A percentile compares a stretch with the other conserved stretches of the same genome.
Conservation (phyloP, 2,888 invertebrate genomes). For the Beris morrisii region DNA sequence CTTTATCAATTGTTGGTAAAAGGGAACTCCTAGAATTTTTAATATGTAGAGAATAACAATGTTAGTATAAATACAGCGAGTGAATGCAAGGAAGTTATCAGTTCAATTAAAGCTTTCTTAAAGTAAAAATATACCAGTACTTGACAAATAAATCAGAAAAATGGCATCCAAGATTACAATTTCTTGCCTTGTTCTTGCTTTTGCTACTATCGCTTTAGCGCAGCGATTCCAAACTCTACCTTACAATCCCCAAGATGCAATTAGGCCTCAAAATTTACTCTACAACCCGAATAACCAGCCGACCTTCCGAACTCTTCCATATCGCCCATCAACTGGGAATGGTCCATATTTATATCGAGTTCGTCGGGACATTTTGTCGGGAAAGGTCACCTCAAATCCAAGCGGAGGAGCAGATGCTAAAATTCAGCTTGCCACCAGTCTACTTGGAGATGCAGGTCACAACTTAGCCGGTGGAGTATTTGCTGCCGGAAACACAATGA, state of each 20-base stretch:
- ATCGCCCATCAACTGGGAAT: not conserved
- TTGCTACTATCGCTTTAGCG: not conserved
- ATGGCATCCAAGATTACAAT: conserved; percentile 2
- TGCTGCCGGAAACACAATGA: conserved; percentile 43
- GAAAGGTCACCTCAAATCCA: conserved; percentile 42
- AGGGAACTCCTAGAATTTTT: too few relatives aligned
- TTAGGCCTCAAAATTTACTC: not conserved
- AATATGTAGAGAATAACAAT: too few relatives aligned
- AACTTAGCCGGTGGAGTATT: conserved; percentile 46
- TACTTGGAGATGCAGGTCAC: conserved; percentile 39
- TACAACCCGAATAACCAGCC: conserved; percentile 4
- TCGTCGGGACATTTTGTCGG: conserved; percentile 5
- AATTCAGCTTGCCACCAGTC: conserved; percentile 37
- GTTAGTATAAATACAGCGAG: too few relatives aligned
- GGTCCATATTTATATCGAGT: not conserved
- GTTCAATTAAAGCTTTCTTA: too few relatives aligned
- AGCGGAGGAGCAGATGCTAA: conserved; percentile 42
- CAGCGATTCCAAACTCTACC: conserved; percentile 1
- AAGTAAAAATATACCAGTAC: too few relatives aligned
- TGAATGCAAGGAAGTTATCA: too few relatives aligned
- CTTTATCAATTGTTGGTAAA: too few relatives aligned
- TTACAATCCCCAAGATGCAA: not conserved
- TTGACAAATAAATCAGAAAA: not conserved
- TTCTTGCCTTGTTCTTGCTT: not conserved
- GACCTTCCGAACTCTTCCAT: not conserved